Base-by-base conservation (phyloP, 2,113 vertebrate genomes). In the Silurus asotus region DNA sequence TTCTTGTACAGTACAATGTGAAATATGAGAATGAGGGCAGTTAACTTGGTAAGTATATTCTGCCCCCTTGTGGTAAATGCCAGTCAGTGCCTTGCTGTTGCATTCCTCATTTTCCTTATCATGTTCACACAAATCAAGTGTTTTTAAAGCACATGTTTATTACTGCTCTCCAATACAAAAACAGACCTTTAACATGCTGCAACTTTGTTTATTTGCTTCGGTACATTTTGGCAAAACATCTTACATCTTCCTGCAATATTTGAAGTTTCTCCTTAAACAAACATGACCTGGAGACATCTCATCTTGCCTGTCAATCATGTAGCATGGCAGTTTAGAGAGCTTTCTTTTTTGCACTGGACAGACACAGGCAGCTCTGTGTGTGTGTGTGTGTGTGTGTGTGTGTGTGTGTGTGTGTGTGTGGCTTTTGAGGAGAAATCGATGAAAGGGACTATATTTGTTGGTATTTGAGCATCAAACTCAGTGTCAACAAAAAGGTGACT, bases 31-130 rank as follows among this genome's bases (percentile, higher is more conserved):
- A 3, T 4, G 69, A 76, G 49, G 13, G 76, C 25, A 85, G 48
- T n/a, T 17, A 55, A 69, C 17, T 45, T 10, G 48, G 48, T 75
- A 72, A 25, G 85, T 75, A 23, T 3, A 89, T 86, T 86, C 89
- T 80, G 90, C 89, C 90, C 86, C 86, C 87, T 89, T 37, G 86
- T 72, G 88, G 67, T 82, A 6, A 64, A 83, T 3, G 3, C 14
- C 7, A 61, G n/a, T 51, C 59, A 80, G 20, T 59, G 58, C 79
- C 14, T 37, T 23, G 14, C 75, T 58, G 64, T 61, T 84, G 45
- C 56, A 25, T 15, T 59, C 23, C 37, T 74, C 28, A 74, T 1
- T 51, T 25, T 51, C 28, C 4, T 67, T n/a, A n/a, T 51, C 10
- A 2, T 8, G 51, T 45, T n/a, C 6, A 82, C 87, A 81, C 78